These are phyloP conservation scores for Gila robusta DNA, from an alignment of 2,797 vertebrate species.

Conservation along the genomic window DNA sequence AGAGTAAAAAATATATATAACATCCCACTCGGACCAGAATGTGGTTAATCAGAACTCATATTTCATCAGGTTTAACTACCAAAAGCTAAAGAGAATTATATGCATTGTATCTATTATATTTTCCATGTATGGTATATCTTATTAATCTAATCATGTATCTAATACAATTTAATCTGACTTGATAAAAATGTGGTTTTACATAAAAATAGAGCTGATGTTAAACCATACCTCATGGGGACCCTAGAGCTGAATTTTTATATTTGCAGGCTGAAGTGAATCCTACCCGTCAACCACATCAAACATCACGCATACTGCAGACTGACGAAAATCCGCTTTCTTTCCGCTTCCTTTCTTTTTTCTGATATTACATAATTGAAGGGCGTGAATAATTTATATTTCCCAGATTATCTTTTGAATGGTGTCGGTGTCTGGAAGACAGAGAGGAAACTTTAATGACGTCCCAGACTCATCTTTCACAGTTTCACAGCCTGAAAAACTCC, in stretches of 20 bases:
- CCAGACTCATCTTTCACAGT: constrained; percentile 37
- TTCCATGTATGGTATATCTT: not conserved
- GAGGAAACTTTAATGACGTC: constrained; percentile 39
- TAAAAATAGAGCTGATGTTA: constrained; percentile 9
- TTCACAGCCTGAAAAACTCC: constrained; percentile 32
- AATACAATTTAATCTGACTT: not conserved
- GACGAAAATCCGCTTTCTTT: constrained; percentile 25
- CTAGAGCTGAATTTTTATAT: constrained; percentile 3
- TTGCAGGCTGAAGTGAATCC: not conserved
- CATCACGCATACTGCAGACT: constrained; percentile 24
- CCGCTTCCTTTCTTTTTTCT: constrained; percentile 18
- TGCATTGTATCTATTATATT: not conserved
- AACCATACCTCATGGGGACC: constrained; percentile 1
- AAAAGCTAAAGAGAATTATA: not conserved
- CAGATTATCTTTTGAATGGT: constrained; percentile 42
- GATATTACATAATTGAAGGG: constrained; percentile 52
- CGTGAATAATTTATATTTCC: constrained; percentile 48
- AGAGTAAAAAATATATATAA: not conserved
- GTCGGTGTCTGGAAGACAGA: constrained; percentile 37
- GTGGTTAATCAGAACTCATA: not conserved
- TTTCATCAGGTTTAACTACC: constrained; percentile 9
- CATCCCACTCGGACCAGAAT: not conserved
- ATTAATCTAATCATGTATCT: constrained; percentile 10
- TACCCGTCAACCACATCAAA: not conserved
- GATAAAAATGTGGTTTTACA: not conserved